These are phyloP conservation scores for Progne subis DNA, from an alignment of 2,113 vertebrate genomes.

Conservation along the genomic window DNA sequence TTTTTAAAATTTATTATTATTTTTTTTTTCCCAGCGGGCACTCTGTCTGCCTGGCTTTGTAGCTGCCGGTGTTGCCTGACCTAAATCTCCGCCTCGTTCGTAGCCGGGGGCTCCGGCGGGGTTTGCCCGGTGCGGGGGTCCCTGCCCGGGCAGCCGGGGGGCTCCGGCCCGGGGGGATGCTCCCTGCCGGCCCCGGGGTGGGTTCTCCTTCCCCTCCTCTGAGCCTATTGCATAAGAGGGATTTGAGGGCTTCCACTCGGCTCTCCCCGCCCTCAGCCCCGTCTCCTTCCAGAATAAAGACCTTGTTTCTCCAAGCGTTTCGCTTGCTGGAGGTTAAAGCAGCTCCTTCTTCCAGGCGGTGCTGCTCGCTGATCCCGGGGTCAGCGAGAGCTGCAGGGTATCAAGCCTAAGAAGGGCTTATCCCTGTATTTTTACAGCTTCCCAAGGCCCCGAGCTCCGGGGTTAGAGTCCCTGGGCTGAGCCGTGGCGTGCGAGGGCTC, in stretches of 20 bases:
- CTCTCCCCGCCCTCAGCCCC: fast-evolving
- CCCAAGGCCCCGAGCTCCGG: background rate
- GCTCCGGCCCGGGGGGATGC: background rate
- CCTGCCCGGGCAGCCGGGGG: background rate
- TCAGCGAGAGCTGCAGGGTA: background rate
- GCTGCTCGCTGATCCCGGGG: background rate
- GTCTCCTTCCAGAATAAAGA: background rate
- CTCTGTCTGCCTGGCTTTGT: background rate
- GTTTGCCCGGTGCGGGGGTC: fast-evolving
- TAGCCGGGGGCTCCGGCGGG: fast-evolving
- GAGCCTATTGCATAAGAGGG: constrained; percentile 26
- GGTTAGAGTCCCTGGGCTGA: background rate
- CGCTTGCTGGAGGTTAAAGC: background rate
- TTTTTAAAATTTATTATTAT: background rate
- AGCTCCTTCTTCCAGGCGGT: fast-evolving
- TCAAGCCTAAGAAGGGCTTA: constrained; percentile 13
- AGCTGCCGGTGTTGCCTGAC: constrained; percentile 13
- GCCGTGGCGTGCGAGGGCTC: background rate
- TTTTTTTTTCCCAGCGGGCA: background rate
- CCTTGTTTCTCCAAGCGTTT: background rate
- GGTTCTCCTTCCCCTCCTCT: background rate
- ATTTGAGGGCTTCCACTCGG: background rate
- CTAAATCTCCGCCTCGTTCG: background rate
- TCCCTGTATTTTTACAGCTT: background rate
- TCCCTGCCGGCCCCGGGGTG: background rate